phyloP scores from a whole-genome alignment of 2,888 invertebrate species.

The Rhopalosiphum nymphaeae region DNA sequence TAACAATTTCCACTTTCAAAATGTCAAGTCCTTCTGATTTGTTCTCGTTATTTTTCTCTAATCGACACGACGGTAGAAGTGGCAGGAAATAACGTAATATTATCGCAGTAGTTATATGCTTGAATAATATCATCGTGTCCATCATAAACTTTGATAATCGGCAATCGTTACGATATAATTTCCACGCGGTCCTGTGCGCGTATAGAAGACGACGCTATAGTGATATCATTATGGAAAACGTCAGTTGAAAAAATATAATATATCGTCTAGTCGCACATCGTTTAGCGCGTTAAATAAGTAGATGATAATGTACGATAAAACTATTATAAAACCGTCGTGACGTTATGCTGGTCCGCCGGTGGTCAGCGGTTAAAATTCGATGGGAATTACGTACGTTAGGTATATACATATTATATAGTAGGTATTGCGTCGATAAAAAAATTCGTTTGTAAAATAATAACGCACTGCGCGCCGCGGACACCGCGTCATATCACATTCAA shows the following conservation, averaged over 20 bases:
- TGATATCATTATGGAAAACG: background rate
- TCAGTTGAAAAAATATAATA: too few species aligned
- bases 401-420: background rate
- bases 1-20: background rate
- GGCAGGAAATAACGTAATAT: background rate
- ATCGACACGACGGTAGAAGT: background rate
- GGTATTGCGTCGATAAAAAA: background rate
- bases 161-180: background rate
- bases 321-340: too few species aligned
- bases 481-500: too few species aligned
- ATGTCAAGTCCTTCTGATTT: background rate
- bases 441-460: background rate
- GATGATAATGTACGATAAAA: too few species aligned
- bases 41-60: background rate
- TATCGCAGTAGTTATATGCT: background rate
- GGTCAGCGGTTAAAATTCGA: background rate
- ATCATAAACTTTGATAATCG: background rate
- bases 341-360: background rate
- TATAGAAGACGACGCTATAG: too few species aligned
- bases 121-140: background rate
- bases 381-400: background rate
- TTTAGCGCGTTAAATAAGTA: too few species aligned
- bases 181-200: background rate
- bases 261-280: too few species aligned
- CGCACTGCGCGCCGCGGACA: background rate